Evolutionary conservation across 2,888 invertebrate species (phyloP).

Genomic region (Cryptus viduatorius): DNA sequence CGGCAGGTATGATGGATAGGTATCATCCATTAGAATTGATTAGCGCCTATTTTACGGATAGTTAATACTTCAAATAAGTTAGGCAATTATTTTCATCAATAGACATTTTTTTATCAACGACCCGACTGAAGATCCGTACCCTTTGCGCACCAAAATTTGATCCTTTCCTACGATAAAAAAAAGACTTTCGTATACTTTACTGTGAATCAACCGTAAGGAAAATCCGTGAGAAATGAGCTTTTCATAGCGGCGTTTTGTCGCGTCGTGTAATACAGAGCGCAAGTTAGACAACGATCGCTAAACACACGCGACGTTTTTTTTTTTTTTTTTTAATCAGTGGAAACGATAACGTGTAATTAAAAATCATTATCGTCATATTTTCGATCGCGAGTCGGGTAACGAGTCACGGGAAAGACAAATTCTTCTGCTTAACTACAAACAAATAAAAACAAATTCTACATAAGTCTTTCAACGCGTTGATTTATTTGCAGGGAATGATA

Average conservation of each 20-base stretch:
- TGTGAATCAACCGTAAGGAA: slow-evolving; percentile 18
- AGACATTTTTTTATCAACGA: not conserved
- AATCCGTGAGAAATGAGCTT: slow-evolving; percentile 9
- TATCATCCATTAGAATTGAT: not conserved
- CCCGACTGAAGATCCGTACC: slow-evolving; percentile 10
- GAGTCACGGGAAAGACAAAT: not conserved
- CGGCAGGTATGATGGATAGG: not conserved
- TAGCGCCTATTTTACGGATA: not conserved
- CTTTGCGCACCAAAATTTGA: slow-evolving; percentile 18
- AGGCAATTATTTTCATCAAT: not conserved
- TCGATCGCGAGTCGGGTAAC: slow-evolving; percentile 20
- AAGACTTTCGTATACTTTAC: slow-evolving; percentile 33
- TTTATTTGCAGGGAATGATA: slow-evolving; percentile 24
- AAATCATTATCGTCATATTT: slow-evolving; percentile 25
- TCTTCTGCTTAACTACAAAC: not conserved
- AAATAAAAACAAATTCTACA: not conserved
- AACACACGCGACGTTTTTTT: not conserved
- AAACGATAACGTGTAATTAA: slow-evolving; percentile 40
- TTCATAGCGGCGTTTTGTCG: slow-evolving; percentile 53
- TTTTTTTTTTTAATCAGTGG: no score
- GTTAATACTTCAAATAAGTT: not conserved
- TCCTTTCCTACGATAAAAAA: slow-evolving; percentile 39
- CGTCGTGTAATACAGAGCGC: slow-evolving; percentile 9
- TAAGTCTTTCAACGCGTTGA: not conserved
- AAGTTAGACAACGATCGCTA: slow-evolving; percentile 28